phyloP scores from a whole-genome alignment of 2,113 vertebrate species.

The Etia nguti region DNA sequence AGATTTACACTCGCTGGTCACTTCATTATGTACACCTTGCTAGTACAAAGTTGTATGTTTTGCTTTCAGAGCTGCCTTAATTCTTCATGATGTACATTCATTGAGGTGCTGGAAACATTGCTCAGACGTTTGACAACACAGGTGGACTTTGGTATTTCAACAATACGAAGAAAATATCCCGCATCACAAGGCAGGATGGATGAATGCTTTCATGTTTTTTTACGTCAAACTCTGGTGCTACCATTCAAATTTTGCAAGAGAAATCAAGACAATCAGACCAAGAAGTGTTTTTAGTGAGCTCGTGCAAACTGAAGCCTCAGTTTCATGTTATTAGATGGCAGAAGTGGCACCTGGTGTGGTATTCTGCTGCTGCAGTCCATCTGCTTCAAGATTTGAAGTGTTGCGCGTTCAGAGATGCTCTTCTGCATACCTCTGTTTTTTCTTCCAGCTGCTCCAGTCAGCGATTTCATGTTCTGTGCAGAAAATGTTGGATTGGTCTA shows the following conservation, averaged over 20 bases:
- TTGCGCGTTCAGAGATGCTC: not conserved
- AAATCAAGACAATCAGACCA: not conserved
- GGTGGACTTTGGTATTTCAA: not conserved
- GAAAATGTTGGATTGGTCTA: not conserved
- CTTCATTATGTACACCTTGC: not conserved
- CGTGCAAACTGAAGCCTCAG: not conserved
- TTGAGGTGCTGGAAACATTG: not conserved
- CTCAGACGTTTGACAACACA: rapidly evolving
- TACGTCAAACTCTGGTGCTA: not conserved
- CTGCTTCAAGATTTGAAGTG: not conserved
- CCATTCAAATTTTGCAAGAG: not conserved
- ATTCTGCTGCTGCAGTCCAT: not conserved
- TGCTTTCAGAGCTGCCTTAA: not conserved
- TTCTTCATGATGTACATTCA: not conserved
- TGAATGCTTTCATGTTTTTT: not conserved
- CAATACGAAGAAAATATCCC: not conserved
- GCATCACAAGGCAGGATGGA: not conserved
- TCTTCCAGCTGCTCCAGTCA: rapidly evolving
- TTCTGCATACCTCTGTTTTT: not conserved
- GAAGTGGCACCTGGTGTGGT: not conserved
- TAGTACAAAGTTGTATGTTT: not conserved
- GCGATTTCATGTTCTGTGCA: not conserved
- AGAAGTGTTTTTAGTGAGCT: not conserved
- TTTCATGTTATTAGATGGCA: not conserved
- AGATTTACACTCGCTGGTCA: not conserved